Conservation (phyloP, 2,888 invertebrate genomes). For the Orthosia gracilis region DNA sequence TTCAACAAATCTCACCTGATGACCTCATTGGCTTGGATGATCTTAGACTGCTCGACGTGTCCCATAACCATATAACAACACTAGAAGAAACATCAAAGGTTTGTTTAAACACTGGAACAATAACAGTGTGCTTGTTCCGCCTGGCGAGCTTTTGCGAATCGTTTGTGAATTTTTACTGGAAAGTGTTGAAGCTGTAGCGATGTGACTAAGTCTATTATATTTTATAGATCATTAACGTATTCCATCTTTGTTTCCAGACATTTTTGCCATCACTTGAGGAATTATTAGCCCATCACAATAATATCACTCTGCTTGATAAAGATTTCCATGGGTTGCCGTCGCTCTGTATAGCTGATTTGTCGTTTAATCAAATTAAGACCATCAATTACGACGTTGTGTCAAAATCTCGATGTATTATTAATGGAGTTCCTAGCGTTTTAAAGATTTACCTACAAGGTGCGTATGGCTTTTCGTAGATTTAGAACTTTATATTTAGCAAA, state of each 20-base stretch:
- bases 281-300: conserved; percentile 94
- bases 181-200: conserved; percentile 46
- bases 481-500: background rate
- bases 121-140: conserved; percentile 56
- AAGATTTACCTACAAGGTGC: conserved; percentile 96
- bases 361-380: conserved; percentile 94
- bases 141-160: conserved; percentile 68
- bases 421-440: conserved; percentile 94
- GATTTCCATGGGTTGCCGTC: conserved; percentile 96
- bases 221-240: conserved; percentile 10
- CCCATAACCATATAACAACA: conserved; percentile 94
- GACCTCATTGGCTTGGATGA: conserved; percentile 95
- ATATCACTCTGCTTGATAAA: conserved; percentile 93
- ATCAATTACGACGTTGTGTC: conserved; percentile 94
- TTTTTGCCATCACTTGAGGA: conserved; percentile 95
- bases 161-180: conserved; percentile 1
- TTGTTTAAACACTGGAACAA: conserved; percentile 61
- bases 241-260: conserved; percentile 91
- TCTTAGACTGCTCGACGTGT: conserved; percentile 94
- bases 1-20: conserved; percentile 94
- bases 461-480: conserved; percentile 61
- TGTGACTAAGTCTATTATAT: background rate
- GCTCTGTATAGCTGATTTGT: conserved; percentile 95
- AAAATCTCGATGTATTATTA: conserved; percentile 95
- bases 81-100: conserved; percentile 96